Percentiles rank a stretch among this genome's conserved stretches.
Evolutionary conservation across 2,113 vertebrate genomes (phyloP).

Genomic region (Hippocampus barbouri): DNA sequence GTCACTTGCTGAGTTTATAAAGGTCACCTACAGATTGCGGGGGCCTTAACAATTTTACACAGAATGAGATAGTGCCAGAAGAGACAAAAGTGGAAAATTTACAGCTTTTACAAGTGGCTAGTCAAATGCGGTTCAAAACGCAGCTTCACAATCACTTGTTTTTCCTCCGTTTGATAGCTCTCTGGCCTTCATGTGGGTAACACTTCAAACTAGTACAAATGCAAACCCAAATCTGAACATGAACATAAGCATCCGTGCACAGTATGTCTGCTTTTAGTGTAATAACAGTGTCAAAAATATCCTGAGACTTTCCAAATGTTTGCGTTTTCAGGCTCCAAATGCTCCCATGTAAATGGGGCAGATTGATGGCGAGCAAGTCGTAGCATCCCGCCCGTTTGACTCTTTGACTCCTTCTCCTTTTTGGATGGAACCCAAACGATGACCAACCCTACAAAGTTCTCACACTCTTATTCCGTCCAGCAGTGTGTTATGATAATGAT

Average conservation of each 20-base stretch:
- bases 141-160: not conserved
- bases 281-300: not conserved
- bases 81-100: too few relatives aligned
- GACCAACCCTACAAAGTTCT: slow-evolving; percentile 24
- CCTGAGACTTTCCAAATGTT: slow-evolving; percentile 4
- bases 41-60: too few relatives aligned
- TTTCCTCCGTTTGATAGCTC: not conserved
- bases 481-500: slow-evolving; percentile 6
- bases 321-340: not conserved
- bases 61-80: too few relatives aligned
- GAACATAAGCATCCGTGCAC: not conserved
- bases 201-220: too few relatives aligned
- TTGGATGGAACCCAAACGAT: slow-evolving; percentile 39
- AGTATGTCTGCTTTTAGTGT: not conserved
- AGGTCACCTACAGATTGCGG: too few relatives aligned
- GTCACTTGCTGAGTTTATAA: too few relatives aligned
- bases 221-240: not conserved
- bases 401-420: slow-evolving; percentile 25
- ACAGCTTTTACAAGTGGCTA: too few relatives aligned
- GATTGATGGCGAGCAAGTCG: slow-evolving; percentile 65
- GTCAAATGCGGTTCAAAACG: too few relatives aligned
- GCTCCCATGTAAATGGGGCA: slow-evolving; percentile 44
- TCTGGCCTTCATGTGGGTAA: not conserved
- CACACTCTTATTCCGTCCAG: slow-evolving; percentile 8
- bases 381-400: slow-evolving; percentile 37